A percentile compares a stretch with the other conserved stretches of the same genome.
These are phyloP conservation scores for Enteromius fasciolatus DNA, from an alignment of 2,797 vertebrate genomes.

Conservation along the genomic window DNA sequence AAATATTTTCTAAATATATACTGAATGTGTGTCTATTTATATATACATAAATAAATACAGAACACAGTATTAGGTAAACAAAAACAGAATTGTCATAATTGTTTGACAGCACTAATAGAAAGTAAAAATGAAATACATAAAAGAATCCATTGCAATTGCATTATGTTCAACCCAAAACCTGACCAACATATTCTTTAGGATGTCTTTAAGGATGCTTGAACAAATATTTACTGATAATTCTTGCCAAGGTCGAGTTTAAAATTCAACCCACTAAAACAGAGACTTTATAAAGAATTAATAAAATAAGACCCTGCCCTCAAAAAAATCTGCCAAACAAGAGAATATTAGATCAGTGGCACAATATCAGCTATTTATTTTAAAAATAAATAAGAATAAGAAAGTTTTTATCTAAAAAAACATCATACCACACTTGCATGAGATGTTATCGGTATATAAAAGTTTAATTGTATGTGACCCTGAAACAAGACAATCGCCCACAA, in stretches of 20 bases:
- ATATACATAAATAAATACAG: too few species aligned
- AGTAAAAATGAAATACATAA: background rate
- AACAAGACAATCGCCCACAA: background rate
- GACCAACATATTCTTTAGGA: background rate
- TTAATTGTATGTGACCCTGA: background rate
- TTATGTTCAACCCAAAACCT: background rate
- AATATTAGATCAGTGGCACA: background rate
- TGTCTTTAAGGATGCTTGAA: background rate
- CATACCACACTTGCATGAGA: background rate
- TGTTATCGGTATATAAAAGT: background rate
- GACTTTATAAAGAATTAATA: background rate
- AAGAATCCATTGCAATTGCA: background rate
- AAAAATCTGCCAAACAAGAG: background rate
- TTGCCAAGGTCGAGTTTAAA: background rate
- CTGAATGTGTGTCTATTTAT: too few species aligned
- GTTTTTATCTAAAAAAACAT: background rate
- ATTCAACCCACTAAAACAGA: background rate
- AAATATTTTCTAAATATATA: too few species aligned
- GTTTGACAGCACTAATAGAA: too few species aligned
- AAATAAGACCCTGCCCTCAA: background rate
- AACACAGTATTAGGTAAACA: too few species aligned
- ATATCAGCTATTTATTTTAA: background rate
- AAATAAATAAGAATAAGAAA: background rate
- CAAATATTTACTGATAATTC: constrained; percentile 5
- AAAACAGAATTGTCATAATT: too few species aligned